Percentiles rank a stretch among this genome's conserved stretches.
Conservation (phyloP, 2,888 invertebrate genomes). For the Drosophila meridiana region DNA sequence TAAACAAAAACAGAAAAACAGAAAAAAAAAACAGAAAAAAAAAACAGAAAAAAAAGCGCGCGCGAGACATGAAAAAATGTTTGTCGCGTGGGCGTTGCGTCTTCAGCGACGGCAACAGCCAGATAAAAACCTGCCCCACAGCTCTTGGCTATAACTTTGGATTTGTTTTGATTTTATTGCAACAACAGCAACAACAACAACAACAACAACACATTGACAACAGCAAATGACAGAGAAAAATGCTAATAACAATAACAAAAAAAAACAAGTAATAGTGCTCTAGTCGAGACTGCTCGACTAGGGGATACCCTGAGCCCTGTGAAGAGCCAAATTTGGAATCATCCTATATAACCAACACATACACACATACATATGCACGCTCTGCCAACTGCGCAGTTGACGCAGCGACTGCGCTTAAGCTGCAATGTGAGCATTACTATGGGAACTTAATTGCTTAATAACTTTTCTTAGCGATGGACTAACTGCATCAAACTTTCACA, state of each 20-base stretch:
- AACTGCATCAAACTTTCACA: too few species aligned
- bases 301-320: too few species aligned
- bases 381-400: too few species aligned
- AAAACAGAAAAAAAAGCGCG: neutral
- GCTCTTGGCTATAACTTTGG: slow-evolving; percentile 77
- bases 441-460: too few species aligned
- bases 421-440: too few species aligned
- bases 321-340: too few species aligned
- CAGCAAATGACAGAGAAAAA: slow-evolving; percentile 74
- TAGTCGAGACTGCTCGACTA: too few species aligned
- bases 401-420: too few species aligned
- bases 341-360: too few species aligned
- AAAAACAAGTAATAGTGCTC: too few species aligned
- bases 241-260: slow-evolving; percentile 73
- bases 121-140: slow-evolving; percentile 72
- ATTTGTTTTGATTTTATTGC: slow-evolving; percentile 73
- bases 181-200: slow-evolving; percentile 42
- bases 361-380: too few species aligned
- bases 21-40: slow-evolving; percentile 17
- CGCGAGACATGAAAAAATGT: slow-evolving; percentile 76
- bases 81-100: slow-evolving; percentile 80
- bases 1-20: slow-evolving; percentile 12
- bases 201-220: slow-evolving; percentile 18
- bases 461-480: too few species aligned
- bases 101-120: slow-evolving; percentile 54